These are phyloP conservation scores for Lutraria lutraria DNA, from an alignment of 2,888 invertebrate genomes.

Conservation along the genomic window DNA sequence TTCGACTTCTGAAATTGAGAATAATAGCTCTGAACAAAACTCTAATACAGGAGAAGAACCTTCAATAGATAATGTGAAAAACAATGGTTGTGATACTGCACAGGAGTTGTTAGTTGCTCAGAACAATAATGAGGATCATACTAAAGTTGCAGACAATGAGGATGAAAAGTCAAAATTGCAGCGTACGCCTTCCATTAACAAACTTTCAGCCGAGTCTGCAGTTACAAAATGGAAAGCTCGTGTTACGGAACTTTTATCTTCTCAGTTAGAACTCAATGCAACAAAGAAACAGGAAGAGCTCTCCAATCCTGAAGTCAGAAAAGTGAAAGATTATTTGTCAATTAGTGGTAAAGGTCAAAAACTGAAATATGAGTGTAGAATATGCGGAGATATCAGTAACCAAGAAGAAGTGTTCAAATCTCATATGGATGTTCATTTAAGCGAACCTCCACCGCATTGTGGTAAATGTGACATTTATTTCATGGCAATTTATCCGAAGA, in stretches of 20 bases:
- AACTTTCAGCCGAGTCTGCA: conserved; percentile 60
- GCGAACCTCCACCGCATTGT: conserved; percentile 66
- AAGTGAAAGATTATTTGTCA: conserved; percentile 53
- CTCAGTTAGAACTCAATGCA: conserved; percentile 64
- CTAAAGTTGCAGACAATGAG: conserved; percentile 37
- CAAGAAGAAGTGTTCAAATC: conserved; percentile 43
- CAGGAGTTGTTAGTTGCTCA: conserved; percentile 31
- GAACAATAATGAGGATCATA: conserved; percentile 53
- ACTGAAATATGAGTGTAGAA: conserved; percentile 59
- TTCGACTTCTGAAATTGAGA: neutral
- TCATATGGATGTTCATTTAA: conserved; percentile 65
- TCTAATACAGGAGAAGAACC: conserved; percentile 7
- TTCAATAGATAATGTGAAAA: conserved; percentile 19
- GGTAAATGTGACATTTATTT: conserved; percentile 67
- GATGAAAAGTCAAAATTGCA: conserved; percentile 35
- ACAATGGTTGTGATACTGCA: conserved; percentile 38
- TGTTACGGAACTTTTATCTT: conserved; percentile 54
- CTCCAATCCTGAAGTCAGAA: conserved; percentile 47
- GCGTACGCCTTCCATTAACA: conserved; percentile 47
- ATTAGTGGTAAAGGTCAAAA: conserved; percentile 53
- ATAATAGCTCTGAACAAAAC: conserved; percentile 22
- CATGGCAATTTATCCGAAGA: conserved; percentile 67
- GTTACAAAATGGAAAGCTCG: conserved; percentile 61
- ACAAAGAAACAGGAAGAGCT: conserved; percentile 49
- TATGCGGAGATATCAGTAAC: conserved; percentile 58